Conservation (phyloP, 1,140 invertebrate genomes). For the Trichonephila clavata region DNA sequence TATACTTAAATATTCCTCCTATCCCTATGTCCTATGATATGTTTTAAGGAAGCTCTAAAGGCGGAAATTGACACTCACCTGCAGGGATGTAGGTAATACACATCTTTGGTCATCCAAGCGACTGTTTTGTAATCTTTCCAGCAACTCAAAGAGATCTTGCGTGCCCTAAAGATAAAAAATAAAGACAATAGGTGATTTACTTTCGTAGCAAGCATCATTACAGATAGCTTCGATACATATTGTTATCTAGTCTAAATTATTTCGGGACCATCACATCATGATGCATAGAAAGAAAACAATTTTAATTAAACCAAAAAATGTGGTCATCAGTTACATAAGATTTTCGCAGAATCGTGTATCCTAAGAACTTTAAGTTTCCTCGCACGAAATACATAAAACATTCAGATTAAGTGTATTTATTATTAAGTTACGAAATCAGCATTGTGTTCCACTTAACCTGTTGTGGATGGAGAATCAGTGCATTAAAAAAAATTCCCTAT, state of each 20-base stretch:
- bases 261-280: background rate
- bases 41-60: background rate
- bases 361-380: background rate
- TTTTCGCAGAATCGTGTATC: background rate
- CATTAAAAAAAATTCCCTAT: no score
- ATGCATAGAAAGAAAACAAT: background rate
- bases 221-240: background rate
- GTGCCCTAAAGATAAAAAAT: conserved; percentile 73
- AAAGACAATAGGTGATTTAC: background rate
- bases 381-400: background rate
- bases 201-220: background rate
- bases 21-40: no score
- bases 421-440: background rate
- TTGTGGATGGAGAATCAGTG: background rate
- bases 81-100: conserved; percentile 92
- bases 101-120: conserved; percentile 96
- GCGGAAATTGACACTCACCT: conserved; percentile 84
- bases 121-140: conserved; percentile 94
- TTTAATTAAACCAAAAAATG: background rate
- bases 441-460: background rate
- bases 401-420: background rate
- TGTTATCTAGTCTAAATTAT: background rate
- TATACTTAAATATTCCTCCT: no score
- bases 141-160: conserved; percentile 88
- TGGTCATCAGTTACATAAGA: background rate